Evolutionary conservation across 2,113 vertebrate species (phyloP).

Genomic region (Crypturellus undulatus): DNA sequence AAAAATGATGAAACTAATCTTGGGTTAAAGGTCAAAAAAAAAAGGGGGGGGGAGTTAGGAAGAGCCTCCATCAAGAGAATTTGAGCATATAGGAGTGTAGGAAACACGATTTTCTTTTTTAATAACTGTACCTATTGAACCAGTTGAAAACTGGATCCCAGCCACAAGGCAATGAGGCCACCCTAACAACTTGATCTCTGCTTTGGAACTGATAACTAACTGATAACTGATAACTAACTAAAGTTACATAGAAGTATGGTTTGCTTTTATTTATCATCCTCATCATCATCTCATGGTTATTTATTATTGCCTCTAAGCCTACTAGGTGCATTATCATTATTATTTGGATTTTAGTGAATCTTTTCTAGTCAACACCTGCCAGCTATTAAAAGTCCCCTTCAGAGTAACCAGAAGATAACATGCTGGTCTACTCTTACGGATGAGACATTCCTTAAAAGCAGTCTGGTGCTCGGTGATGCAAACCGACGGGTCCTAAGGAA

Average conservation of each 20-base stretch:
- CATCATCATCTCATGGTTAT: background rate
- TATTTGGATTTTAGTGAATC: background rate
- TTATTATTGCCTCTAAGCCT: background rate
- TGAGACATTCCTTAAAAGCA: background rate
- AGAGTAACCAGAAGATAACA: background rate
- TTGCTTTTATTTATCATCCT: background rate
- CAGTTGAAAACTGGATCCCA: background rate
- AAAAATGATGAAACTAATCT: background rate
- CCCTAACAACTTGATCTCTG: background rate
- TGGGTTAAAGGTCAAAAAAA: background rate
- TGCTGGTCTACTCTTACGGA: background rate
- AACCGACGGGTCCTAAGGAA: background rate
- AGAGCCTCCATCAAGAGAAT: background rate
- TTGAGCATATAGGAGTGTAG: background rate
- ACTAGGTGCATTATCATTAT: background rate
- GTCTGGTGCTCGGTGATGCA: background rate
- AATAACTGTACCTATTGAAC: background rate
- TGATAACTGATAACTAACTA: no score
- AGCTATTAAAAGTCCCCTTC: background rate
- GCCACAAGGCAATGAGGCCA: background rate
- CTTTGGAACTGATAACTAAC: background rate
- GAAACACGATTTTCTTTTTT: background rate
- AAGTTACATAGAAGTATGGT: background rate
- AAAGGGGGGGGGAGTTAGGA: no score
- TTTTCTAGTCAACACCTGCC: background rate